A percentile compares a stretch with the other conserved stretches of the same genome.
Evolutionary conservation across 2,113 vertebrate species (phyloP).

Genomic region (Myrmecobius fasciatus): DNA sequence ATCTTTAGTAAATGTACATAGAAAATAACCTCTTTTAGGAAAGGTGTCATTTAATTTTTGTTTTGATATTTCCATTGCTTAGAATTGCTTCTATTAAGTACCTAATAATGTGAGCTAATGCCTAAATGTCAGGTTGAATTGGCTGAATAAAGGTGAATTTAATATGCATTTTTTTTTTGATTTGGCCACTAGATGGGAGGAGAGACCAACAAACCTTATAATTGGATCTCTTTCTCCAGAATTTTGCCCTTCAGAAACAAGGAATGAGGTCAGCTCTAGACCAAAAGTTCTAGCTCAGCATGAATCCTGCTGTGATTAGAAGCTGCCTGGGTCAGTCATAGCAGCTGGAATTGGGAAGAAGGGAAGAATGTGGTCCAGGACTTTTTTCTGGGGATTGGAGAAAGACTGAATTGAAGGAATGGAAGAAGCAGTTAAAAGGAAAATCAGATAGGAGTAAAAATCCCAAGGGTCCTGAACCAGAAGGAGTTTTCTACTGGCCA

Average conservation of each 20-base stretch:
- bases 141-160: background rate
- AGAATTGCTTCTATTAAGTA: background rate
- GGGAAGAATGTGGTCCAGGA: background rate
- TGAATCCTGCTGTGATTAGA: background rate
- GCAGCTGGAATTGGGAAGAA: background rate
- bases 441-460: background rate
- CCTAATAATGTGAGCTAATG: background rate
- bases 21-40: background rate
- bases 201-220: slow-evolving; percentile 7
- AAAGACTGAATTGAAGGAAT: background rate
- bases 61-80: background rate
- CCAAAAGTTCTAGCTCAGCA: background rate
- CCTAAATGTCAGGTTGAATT: background rate
- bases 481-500: background rate
- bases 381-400: background rate
- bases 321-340: background rate
- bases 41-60: background rate
- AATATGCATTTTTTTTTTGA: background rate
- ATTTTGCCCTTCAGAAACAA: background rate
- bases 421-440: background rate
- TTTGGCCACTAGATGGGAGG: slow-evolving; percentile 64
- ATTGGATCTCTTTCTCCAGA: background rate
- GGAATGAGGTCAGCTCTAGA: background rate
- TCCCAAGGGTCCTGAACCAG: background rate
- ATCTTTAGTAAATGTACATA: background rate